Conservation (phyloP, 1,140 invertebrate genomes). For the Drosophila sechellia region DNA sequence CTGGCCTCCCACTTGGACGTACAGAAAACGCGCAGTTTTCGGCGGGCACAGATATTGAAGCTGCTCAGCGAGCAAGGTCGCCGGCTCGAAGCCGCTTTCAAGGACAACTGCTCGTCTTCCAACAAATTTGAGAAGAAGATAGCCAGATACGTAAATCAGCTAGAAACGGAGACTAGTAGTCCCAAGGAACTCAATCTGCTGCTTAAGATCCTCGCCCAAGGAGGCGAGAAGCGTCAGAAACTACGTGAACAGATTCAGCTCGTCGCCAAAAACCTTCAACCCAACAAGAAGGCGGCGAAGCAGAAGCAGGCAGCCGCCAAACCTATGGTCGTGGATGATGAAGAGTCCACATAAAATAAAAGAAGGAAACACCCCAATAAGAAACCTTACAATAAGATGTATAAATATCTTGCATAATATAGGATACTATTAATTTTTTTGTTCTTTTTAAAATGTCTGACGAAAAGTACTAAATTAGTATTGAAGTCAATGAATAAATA, state of each 20-base stretch:
- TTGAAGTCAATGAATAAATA: constrained; percentile 10
- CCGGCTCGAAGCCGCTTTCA: constrained; percentile 18
- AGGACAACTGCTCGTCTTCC: constrained; percentile 1
- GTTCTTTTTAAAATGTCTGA: constrained; percentile 4
- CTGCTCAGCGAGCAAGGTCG: constrained; percentile 28
- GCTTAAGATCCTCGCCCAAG: constrained; percentile 35
- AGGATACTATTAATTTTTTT: constrained; percentile 1
- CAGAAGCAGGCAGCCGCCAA: not conserved
- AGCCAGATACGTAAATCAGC: constrained; percentile 11
- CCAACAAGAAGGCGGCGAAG: not conserved
- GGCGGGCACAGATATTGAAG: constrained; percentile 44
- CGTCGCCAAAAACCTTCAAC: not conserved
- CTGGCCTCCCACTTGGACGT: constrained; percentile 19
- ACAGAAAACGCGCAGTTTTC: constrained; percentile 21
- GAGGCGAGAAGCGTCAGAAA: constrained; percentile 12
- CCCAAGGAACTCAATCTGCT: constrained; percentile 34
- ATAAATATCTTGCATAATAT: not conserved
- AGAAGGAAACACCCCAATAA: not conserved
- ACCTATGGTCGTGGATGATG: not conserved
- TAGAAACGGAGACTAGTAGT: not conserved
- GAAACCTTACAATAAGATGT: not conserved
- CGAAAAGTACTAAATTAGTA: constrained; percentile 22
- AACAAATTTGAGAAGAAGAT: constrained; percentile 35
- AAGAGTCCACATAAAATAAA: not conserved
- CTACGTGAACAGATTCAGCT: constrained; percentile 7